Base-by-base conservation (phyloP, 2,113 vertebrate species). In the Electrona antarctica region DNA sequence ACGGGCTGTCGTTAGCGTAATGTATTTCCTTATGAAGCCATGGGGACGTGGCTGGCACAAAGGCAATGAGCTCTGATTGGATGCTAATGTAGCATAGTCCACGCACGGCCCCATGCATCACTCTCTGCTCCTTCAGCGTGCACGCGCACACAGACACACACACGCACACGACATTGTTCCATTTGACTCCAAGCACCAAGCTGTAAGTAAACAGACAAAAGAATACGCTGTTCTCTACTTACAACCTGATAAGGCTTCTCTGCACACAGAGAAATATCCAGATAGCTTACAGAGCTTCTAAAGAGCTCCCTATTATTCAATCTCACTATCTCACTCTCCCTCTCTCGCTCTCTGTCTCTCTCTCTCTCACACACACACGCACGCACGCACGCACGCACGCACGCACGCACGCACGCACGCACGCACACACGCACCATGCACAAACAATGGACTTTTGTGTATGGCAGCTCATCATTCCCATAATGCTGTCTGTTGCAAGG, bases 11-110 rank as follows among this genome's bases (percentile, higher is more conserved):
- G 87, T 88, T 87, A 88, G 81, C 41, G 13, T 87, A 90, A 88
- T 88, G 87, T 66, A 83, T 87, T 85, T 87, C 77, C 75, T 85
- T 80, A 85, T 83, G 87, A 88, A 89, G 82, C 81, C 55, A 41
- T 73, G 71, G 87, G 84, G 82, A 89, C 80, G 79, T 67, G 75
- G 78, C 74, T 81, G 84, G 64, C 49, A 28, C 79, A 66, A 82
- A 88, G 78, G 84, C 86, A 91, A 91, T 90, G 89, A 90, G 88
- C 85, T 91, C 90, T 91, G 88, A 83, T 86, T 69, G 67, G 77
- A 83, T 64, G 58, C 77, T 91, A 89, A 91, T 90, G 88, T 90
- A 85, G 88, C 89, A 86, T 80, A 84, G 77, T 86, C 52, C 5
- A 49, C 3, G 45, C 67, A 65, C 47, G 33, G 76, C 66, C 79